Conservation (phyloP, 2,113 vertebrate species). For the Bolborhynchus lineola region DNA sequence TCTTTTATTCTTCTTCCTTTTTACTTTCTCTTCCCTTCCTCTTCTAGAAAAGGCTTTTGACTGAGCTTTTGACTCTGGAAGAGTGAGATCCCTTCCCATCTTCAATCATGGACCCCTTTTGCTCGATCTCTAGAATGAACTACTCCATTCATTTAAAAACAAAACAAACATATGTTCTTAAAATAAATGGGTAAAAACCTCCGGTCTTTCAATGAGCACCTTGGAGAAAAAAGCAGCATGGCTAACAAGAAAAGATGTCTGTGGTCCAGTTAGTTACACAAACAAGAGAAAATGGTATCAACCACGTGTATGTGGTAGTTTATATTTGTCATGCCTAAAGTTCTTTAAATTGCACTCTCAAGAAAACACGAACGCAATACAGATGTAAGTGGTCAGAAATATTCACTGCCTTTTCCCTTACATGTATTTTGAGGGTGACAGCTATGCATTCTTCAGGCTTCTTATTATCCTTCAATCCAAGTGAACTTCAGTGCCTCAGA, state of each 20-base stretch:
- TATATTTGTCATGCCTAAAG: background rate
- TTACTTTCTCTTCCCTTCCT: background rate
- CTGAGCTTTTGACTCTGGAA: background rate
- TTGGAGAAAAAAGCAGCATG: background rate
- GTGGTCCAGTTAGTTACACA: conserved; percentile 16
- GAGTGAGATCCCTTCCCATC: background rate
- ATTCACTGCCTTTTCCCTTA: conserved; percentile 38
- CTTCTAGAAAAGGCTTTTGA: background rate
- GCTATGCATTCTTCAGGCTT: conserved; percentile 59
- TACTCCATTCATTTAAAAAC: background rate
- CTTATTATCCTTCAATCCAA: conserved; percentile 37
- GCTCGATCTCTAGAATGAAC: background rate
- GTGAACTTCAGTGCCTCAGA: conserved; percentile 29
- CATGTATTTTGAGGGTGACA: conserved; percentile 60
- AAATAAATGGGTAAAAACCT: background rate
- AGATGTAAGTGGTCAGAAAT: conserved; percentile 57
- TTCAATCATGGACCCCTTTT: background rate
- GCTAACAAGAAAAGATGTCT: background rate
- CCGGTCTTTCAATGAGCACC: background rate
- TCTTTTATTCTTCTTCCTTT: background rate
- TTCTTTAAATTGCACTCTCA: conserved; percentile 42
- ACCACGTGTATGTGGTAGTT: background rate
- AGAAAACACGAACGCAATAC: conserved; percentile 34
- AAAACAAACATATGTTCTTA: background rate
- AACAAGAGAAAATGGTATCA: background rate